Evolutionary conservation across 2,113 vertebrate genomes (phyloP), one percentile per base, ranked within the genome.

Genomic region (Erythrolamprus reginae): DNA sequence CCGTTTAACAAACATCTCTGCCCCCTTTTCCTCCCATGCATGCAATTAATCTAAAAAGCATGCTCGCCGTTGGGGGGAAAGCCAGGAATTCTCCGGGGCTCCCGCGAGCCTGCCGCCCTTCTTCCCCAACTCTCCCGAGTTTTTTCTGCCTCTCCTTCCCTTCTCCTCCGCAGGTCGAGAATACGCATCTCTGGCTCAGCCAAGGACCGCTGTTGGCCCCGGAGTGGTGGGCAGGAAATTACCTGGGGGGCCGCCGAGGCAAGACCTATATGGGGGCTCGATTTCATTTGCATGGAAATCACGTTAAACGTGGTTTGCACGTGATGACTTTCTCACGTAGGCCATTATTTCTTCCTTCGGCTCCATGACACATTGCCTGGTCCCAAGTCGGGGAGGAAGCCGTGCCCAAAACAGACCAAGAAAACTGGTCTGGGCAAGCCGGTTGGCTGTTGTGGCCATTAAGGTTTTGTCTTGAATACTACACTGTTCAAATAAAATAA

Each of bases 1-100:
- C 95, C 94, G 88, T 92, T 91, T 56, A 82, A 84, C 85, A 87
- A 96, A 91, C 91, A n/a, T 48, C 88, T 23, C 93, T 92, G 93
- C 94, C 93, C 93, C 92, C 15, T 51, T 94, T 95, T 93, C 94
- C 95, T n/a, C n/a, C 93, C 91, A 42, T 92, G 93, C 95, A 94
- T 95, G 94, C 94, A 95, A 94, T 96, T 95, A 94, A 95, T 95
- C 94, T 92, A 93, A 95, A 94, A 96, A 95, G 93, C 85, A 92
- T 93, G 93, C 93, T 96, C 90, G 2, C 89, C 92, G 84, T 77
- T 77, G 45, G 89, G 93, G 90, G 0, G 88, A 38, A 88, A 92
- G 84, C 1, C 89, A 82, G 86, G 87, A 86, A 50, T 42, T 38
- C 70, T 77, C 33, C 33, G 21, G 33, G 33, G 70, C 70, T 42